Percentiles rank a stretch among this genome's conserved stretches.
Conservation (phyloP, 2,113 vertebrate species). For the Xenus cinereus region DNA sequence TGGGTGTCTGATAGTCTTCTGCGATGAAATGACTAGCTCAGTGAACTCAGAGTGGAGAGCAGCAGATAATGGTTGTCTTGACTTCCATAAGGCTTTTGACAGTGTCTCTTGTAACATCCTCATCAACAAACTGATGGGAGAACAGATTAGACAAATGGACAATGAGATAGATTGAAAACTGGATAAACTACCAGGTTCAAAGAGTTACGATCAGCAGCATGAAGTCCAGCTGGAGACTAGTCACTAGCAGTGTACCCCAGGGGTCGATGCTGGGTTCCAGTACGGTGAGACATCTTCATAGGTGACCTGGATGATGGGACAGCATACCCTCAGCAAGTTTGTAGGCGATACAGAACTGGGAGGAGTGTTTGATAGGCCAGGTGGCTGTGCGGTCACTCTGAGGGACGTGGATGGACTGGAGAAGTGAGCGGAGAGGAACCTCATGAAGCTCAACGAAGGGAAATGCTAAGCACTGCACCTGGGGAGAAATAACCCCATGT, state of each 20-base stretch:
- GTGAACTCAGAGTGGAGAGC: neutral
- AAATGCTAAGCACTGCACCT: neutral
- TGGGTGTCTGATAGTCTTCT: neutral
- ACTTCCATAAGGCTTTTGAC: neutral
- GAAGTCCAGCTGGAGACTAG: neutral
- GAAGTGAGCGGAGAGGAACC: neutral
- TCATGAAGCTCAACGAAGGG: neutral
- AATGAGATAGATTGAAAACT: neutral
- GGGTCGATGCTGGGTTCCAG: accelerated
- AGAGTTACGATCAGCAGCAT: neutral
- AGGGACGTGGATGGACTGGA: neutral
- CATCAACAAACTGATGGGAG: neutral
- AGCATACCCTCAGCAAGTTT: neutral
- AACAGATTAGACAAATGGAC: neutral
- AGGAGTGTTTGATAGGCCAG: neutral
- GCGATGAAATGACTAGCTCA: neutral
- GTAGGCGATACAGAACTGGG: neutral
- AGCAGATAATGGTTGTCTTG: neutral
- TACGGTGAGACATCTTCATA: accelerated
- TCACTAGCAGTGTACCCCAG: neutral
- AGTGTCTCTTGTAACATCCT: neutral
- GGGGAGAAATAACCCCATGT: neutral
- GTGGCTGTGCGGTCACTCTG: accelerated
- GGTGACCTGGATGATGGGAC: neutral
- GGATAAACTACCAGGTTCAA: neutral